A percentile compares a stretch with the other conserved stretches of the same genome.
Evolutionary conservation across 2,797 vertebrate genomes (phyloP).

Genomic region (Megalops cyprinoides): DNA sequence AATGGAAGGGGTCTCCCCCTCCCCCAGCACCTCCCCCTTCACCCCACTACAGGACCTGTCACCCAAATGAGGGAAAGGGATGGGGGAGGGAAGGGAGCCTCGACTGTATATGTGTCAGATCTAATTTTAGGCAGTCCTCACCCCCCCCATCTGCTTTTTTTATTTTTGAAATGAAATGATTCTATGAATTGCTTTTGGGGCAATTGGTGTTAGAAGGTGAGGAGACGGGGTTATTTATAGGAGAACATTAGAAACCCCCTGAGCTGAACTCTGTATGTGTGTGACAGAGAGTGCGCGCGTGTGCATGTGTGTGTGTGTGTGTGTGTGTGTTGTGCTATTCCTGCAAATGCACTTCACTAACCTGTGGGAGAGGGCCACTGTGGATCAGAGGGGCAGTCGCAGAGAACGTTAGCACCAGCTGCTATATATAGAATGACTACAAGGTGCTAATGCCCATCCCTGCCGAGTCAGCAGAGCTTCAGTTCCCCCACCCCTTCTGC

Average conservation of each 20-base stretch:
- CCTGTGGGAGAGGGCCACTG: not conserved
- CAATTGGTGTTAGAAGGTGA: conserved; percentile 10
- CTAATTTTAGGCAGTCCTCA: not conserved
- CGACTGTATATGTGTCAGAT: not conserved
- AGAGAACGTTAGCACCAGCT: conserved; percentile 71
- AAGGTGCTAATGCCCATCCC: conserved; percentile 26
- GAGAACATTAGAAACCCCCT: not conserved
- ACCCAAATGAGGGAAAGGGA: conserved; percentile 78
- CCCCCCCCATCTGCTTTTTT: not conserved
- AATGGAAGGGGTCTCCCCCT: conserved; percentile 81
- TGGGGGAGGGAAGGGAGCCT: not conserved
- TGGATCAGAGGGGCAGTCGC: not conserved
- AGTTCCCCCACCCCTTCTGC: conserved; percentile 4
- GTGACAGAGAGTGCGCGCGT: conserved; percentile 22
- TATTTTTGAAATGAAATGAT: not conserved
- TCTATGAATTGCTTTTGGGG: not conserved
- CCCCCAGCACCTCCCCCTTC: conserved; percentile 87
- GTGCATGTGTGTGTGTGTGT: conserved; percentile 17
- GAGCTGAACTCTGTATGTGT: not conserved
- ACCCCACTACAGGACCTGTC: conserved; percentile 85
- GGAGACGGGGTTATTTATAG: not conserved
- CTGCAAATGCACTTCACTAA: conserved; percentile 17
- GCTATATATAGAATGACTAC: conserved; percentile 63
- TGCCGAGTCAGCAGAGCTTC: not conserved
- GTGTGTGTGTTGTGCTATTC: conserved; percentile 38